Conservation (phyloP, 2,797 vertebrate species). For the Chlorospingus semifuscus region DNA sequence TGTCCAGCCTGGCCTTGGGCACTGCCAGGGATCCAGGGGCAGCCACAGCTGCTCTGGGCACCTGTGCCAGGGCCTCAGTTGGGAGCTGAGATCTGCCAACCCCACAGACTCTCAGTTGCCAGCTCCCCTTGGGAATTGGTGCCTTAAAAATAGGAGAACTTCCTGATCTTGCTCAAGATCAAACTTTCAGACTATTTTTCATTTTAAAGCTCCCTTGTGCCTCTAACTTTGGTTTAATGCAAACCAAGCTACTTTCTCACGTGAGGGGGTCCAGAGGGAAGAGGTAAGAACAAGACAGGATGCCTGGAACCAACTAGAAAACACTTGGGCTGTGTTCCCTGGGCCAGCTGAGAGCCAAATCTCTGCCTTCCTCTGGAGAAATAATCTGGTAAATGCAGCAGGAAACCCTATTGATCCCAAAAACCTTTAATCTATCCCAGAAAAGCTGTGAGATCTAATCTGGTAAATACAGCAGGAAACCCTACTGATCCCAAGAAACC, state of each 20-base stretch:
- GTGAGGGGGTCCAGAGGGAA: background rate
- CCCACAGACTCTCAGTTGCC: background rate
- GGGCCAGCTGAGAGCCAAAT: background rate
- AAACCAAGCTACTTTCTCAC: background rate
- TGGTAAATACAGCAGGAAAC: too few species aligned
- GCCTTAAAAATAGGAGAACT: background rate
- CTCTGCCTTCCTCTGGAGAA: background rate
- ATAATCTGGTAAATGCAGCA: background rate
- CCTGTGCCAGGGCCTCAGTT: background rate
- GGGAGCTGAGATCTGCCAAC: background rate
- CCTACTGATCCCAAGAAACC: background rate
- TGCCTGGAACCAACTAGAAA: background rate
- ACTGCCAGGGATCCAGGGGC: background rate
- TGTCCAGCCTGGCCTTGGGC: fast-evolving
- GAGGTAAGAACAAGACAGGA: background rate
- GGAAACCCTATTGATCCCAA: background rate
- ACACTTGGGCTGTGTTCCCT: background rate
- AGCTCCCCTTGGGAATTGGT: background rate
- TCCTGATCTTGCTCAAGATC: background rate
- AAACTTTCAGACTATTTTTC: background rate
- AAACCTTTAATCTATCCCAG: too few species aligned
- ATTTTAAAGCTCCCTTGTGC: background rate
- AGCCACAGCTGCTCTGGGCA: background rate
- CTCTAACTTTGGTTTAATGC: background rate
- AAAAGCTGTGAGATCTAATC: too few species aligned